Evolutionary conservation across 2,888 invertebrate genomes (phyloP).

Genomic region (Oegoconia quadripuncta): DNA sequence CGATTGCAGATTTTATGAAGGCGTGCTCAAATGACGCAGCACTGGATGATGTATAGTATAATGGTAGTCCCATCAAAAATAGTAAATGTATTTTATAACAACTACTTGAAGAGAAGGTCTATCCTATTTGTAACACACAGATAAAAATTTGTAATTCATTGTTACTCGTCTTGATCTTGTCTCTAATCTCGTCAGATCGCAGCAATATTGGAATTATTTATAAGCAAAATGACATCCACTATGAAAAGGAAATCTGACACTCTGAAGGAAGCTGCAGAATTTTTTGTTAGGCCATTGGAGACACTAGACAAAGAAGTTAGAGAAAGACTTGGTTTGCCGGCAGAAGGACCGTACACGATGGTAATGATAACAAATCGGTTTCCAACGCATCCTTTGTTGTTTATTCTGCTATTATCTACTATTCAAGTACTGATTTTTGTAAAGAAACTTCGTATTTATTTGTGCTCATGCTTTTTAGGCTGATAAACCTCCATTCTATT

Average conservation of each 20-base stretch:
- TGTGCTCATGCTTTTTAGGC: conserved; percentile 19
- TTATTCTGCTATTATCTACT: not conserved
- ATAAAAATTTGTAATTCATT: not conserved
- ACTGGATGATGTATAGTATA: no score
- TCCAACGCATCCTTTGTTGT: not conserved
- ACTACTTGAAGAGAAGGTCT: no score
- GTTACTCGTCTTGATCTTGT: not conserved
- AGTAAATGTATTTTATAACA: no score
- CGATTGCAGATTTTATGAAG: no score
- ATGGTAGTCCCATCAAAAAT: no score
- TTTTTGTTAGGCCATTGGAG: conserved; percentile 43
- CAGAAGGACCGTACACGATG: conserved; percentile 30
- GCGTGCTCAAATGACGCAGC: no score
- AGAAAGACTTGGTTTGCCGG: conserved; percentile 29
- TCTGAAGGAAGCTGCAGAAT: conserved; percentile 39
- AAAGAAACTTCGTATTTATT: not conserved
- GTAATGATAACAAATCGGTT: conserved; percentile 21
- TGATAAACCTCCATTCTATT: conserved; percentile 26
- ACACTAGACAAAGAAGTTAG: conserved; percentile 45
- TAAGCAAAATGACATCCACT: conserved; percentile 34
- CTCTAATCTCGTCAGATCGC: conserved; percentile 40
- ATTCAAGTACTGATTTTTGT: not conserved
- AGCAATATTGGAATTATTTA: conserved; percentile 46
- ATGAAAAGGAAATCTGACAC: conserved; percentile 36
- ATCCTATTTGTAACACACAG: no score